A percentile compares a stretch with the other conserved stretches of the same genome.
phyloP scores from a whole-genome alignment of 2,113 vertebrate species.

The Bubalus kerabau region DNA sequence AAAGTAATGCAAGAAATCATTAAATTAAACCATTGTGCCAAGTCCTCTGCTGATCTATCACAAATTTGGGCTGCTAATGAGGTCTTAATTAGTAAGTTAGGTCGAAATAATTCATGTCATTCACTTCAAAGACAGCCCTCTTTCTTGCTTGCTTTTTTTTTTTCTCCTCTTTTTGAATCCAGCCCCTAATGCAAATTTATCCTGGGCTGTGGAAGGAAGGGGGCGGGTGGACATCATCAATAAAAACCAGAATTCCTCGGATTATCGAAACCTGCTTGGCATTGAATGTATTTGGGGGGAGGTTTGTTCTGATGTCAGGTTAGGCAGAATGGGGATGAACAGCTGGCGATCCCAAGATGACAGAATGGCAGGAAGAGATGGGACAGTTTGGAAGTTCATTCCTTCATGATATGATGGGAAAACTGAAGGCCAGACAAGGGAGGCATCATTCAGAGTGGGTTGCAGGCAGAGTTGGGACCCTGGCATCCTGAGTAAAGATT shows the following conservation, averaged over 20 bases:
- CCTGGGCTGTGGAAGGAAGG: not conserved
- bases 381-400: not conserved
- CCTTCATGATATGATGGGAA: not conserved
- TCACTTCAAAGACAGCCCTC: slow-evolving; percentile 69
- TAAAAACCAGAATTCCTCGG: not conserved
- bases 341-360: not conserved
- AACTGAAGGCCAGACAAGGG: not conserved
- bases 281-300: fast-evolving
- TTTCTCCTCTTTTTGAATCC: not conserved
- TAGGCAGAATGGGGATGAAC: no score
- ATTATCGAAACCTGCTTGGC: not conserved
- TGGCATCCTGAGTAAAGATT: not conserved
- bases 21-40: slow-evolving; percentile 85
- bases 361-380: not conserved
- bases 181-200: not conserved
- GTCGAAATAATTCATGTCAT: slow-evolving; percentile 81
- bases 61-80: slow-evolving; percentile 86
- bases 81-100: slow-evolving; percentile 83
- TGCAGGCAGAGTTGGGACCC: not conserved
- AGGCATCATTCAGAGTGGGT: fast-evolving
- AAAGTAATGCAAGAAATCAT: slow-evolving; percentile 88
- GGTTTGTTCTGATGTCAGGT: not conserved
- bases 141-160: not conserved
- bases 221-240: not conserved
- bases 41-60: slow-evolving; percentile 84